These are phyloP conservation scores for Perizoma flavofasciatum DNA, from an alignment of 2,888 invertebrate genomes.

Conservation along the genomic window DNA sequence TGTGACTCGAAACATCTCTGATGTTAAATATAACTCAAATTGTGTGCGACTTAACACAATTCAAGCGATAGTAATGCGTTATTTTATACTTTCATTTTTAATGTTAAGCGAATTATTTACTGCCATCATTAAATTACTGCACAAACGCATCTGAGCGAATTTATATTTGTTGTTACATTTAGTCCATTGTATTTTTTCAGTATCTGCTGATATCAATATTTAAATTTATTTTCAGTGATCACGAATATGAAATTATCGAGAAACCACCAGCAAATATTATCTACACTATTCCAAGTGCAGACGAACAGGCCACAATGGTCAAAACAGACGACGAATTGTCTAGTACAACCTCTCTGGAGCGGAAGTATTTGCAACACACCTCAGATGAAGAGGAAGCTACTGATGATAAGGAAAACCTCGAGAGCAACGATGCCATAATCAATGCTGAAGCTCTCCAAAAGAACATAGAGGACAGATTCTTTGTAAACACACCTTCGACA, in stretches of 20 bases:
- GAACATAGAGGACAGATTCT: conserved; percentile 86
- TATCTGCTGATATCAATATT: conserved; percentile 21
- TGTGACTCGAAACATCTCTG: conserved; percentile 71
- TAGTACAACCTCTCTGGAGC: conserved; percentile 77
- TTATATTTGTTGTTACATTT: conserved; percentile 19
- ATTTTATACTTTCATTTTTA: conserved; percentile 40
- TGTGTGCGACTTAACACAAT: conserved; percentile 56
- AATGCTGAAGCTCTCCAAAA: conserved; percentile 84
- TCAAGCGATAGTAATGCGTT: conserved; percentile 55
- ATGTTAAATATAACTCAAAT: conserved; percentile 76
- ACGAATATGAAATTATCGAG: conserved; percentile 96
- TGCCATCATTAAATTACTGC: conserved; percentile 16
- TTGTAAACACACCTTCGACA: conserved; percentile 83
- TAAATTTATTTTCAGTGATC: conserved; percentile 88
- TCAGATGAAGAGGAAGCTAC: conserved; percentile 76
- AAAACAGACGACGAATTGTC: conserved; percentile 80
- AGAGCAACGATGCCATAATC: conserved; percentile 56
- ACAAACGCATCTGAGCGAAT: conserved; percentile 46
- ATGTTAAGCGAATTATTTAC: conserved; percentile 47
- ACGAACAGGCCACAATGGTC: conserved; percentile 62
- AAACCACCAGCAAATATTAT: conserved; percentile 83
- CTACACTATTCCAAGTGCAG: conserved; percentile 65
- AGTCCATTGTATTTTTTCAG: conserved; percentile 7
- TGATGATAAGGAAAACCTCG: conserved; percentile 63
- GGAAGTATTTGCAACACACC: conserved; percentile 76